Percentiles rank a stretch among this genome's conserved stretches.
phyloP scores from a whole-genome alignment of 2,888 invertebrate species.

The Parochlus steinenii region DNA sequence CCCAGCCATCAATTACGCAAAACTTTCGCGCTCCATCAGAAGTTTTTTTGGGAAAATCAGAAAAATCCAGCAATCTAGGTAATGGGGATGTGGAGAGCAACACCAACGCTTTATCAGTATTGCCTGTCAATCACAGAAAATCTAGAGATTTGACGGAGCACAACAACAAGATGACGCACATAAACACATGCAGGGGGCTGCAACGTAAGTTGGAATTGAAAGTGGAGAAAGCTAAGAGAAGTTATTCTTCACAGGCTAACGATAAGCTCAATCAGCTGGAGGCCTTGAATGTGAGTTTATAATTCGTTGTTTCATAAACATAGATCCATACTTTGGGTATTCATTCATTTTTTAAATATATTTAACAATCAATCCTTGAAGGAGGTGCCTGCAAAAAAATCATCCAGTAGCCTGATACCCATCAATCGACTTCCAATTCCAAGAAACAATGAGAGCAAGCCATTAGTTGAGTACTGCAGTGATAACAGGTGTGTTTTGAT shows the following conservation, averaged over 20 bases:
- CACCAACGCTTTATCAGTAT: not conserved
- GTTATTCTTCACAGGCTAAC: constrained; percentile 26
- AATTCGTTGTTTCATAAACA: not conserved
- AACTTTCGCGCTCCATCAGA: constrained; percentile 4
- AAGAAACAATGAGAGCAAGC: constrained; percentile 25
- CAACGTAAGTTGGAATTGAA: constrained; percentile 30
- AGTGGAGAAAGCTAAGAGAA: constrained; percentile 30
- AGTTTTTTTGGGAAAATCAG: too few species aligned
- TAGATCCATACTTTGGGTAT: not conserved
- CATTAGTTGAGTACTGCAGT: constrained; percentile 29
- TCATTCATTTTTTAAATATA: not conserved
- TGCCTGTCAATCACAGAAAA: constrained; percentile 5
- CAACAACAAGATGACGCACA: constrained; percentile 11
- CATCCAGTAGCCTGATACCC: constrained; percentile 27
- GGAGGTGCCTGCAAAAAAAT: constrained; percentile 24
- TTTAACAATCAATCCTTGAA: not conserved
- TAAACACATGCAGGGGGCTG: constrained; percentile 28
- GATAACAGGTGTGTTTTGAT: constrained; percentile 20
- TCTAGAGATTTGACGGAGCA: constrained; percentile 17
- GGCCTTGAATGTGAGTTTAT: constrained; percentile 9
- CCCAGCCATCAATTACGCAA: too few species aligned
- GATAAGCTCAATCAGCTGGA: constrained; percentile 15
- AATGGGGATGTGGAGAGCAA: too few species aligned
- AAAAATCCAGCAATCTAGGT: too few species aligned
- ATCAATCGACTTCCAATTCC: constrained; percentile 28